Evolutionary conservation across 2,888 invertebrate species (phyloP).

Genomic region (Notocelia uddmanniana): DNA sequence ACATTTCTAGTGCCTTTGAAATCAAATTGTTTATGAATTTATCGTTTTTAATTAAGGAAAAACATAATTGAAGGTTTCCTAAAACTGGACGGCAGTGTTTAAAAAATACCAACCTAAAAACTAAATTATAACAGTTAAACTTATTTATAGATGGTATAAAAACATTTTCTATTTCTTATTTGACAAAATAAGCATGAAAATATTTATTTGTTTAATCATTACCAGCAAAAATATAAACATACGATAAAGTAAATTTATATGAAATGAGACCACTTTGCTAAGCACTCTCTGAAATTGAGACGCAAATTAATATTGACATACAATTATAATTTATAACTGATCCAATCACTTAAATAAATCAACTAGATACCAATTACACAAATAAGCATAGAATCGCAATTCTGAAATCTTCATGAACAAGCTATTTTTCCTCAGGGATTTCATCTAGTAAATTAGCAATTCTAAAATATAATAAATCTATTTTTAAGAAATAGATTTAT

Average conservation of each 20-base stretch:
- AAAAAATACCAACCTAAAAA: constrained; percentile 14
- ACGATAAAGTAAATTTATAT: too few species aligned
- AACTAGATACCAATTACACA: background rate
- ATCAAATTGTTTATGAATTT: background rate
- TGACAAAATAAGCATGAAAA: constrained; percentile 1
- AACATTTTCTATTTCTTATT: background rate
- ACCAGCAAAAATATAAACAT: too few species aligned
- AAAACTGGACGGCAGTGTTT: constrained; percentile 24
- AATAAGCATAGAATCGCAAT: constrained; percentile 5
- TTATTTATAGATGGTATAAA: background rate
- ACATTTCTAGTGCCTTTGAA: too few species aligned
- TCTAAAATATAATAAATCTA: constrained; percentile 4
- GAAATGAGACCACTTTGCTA: too few species aligned
- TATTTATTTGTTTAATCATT: background rate
- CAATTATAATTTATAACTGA: constrained; percentile 2
- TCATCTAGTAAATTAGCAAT: background rate
- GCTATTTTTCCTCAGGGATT: background rate
- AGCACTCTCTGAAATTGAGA: background rate
- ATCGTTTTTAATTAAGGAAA: background rate
- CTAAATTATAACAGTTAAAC: background rate
- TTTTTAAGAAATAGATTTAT: background rate
- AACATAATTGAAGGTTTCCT: background rate
- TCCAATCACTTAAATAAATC: constrained; percentile 11
- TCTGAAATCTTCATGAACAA: background rate
- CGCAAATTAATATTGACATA: constrained; percentile 11